A percentile compares a stretch with the other conserved stretches of the same genome.
Conservation (phyloP, 2,888 invertebrate genomes). For the Anoplius nigerrimus region DNA sequence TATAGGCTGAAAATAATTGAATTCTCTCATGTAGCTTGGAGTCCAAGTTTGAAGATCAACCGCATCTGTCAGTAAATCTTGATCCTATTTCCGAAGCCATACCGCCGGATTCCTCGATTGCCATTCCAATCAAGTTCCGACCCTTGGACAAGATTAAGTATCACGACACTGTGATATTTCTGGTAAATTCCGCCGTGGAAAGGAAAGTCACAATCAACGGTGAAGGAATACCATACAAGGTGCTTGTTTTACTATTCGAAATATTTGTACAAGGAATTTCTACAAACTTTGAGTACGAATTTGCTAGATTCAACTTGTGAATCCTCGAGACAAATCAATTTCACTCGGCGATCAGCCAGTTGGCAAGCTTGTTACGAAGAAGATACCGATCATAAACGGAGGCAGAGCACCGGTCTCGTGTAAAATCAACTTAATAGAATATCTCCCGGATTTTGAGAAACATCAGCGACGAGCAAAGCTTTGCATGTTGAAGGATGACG, state of each 20-base stretch:
- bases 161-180: constrained; percentile 77
- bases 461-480: background rate
- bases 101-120: constrained; percentile 73
- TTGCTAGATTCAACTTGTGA: constrained; percentile 59
- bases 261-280: constrained; percentile 1
- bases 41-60: constrained; percentile 75
- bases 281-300: background rate
- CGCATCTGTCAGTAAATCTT: constrained; percentile 77
- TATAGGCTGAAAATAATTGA: background rate
- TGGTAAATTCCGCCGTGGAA: constrained; percentile 76
- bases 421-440: constrained; percentile 76
- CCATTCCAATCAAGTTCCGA: constrained; percentile 78
- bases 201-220: constrained; percentile 78
- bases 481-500: background rate
- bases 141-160: constrained; percentile 77
- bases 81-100: constrained; percentile 71
- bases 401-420: constrained; percentile 78
- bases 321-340: constrained; percentile 71
- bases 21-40: constrained; percentile 75
- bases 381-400: constrained; percentile 79
- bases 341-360: constrained; percentile 73
- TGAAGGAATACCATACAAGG: constrained; percentile 76
- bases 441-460: constrained; percentile 21
- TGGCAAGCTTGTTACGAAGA: constrained; percentile 76
- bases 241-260: constrained; percentile 29